Percentiles rank a stretch among this genome's conserved stretches.
These are phyloP conservation scores for Pteruthius melanotis DNA, from an alignment of 2,113 vertebrate species.

Conservation along the genomic window DNA sequence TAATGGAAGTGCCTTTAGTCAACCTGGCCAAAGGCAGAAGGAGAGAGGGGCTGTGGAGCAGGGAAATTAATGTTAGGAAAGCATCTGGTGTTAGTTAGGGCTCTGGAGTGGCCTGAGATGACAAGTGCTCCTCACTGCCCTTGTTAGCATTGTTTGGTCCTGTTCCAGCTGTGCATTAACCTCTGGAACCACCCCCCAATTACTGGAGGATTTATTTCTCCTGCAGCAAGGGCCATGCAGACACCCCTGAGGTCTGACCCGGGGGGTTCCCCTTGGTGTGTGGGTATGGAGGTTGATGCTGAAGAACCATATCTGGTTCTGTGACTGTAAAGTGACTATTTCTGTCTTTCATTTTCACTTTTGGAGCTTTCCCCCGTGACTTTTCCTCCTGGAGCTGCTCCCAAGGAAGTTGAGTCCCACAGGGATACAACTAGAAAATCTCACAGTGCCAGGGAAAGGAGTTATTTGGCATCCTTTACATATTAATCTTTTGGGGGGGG, in stretches of 20 bases:
- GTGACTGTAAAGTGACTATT: not conserved
- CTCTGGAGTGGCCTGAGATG: not conserved
- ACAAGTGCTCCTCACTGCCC: not conserved
- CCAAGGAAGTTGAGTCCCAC: not conserved
- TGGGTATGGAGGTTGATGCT: not conserved
- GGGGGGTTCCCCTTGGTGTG: fast-evolving
- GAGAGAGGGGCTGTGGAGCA: not conserved
- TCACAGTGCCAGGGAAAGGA: not conserved
- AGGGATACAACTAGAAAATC: not conserved
- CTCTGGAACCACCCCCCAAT: not conserved
- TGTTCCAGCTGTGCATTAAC: not conserved
- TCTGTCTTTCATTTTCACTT: not conserved
- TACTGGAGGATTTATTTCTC: not conserved
- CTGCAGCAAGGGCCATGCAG: not conserved
- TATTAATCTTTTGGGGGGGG: not conserved
- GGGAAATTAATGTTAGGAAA: not conserved
- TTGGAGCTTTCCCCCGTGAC: not conserved
- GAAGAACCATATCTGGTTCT: not conserved
- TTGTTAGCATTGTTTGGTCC: not conserved
- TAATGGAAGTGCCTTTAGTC: not conserved
- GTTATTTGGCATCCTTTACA: not conserved
- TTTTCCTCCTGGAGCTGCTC: not conserved
- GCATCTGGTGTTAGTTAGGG: fast-evolving
- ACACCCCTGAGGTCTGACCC: fast-evolving
- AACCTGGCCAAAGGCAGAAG: not conserved